Percentiles rank a stretch among this genome's conserved stretches.
Evolutionary conservation across 2,888 invertebrate species (phyloP).

Genomic region (Lordiphosa andalusiaca): DNA sequence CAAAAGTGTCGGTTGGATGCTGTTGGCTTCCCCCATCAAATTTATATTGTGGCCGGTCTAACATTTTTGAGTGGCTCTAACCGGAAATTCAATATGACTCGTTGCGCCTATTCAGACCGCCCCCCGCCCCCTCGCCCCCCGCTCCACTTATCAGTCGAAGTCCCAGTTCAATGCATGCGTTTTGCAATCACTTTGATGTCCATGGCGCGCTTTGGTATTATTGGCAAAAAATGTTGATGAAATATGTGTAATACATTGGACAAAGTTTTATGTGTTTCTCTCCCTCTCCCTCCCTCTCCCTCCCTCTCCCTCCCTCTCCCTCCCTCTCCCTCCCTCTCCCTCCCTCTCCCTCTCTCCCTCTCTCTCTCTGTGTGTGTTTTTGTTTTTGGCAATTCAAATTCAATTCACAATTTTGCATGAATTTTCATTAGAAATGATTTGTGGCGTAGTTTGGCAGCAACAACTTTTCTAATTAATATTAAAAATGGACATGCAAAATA

Average conservation of each 20-base stretch:
- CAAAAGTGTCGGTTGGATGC: slow-evolving; percentile 45
- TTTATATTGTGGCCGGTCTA: slow-evolving; percentile 43
- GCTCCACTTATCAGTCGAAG: slow-evolving; percentile 5
- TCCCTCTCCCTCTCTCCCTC: no score
- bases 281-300: slow-evolving; percentile 19
- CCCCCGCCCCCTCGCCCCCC: slow-evolving; percentile 4
- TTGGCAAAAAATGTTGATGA: slow-evolving; percentile 33
- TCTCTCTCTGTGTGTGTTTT: slow-evolving; percentile 28
- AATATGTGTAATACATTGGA: slow-evolving; percentile 43
- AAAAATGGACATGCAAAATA: slow-evolving; percentile 16
- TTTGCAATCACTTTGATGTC: slow-evolving; percentile 64
- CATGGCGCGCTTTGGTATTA: slow-evolving; percentile 13
- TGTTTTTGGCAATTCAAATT: slow-evolving; percentile 32
- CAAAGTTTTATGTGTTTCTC: slow-evolving; percentile 27
- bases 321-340: no score
- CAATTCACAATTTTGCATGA: slow-evolving; percentile 27
- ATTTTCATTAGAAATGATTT: slow-evolving; percentile 37
- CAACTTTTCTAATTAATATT: slow-evolving; percentile 66
- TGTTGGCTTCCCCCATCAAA: slow-evolving; percentile 30
- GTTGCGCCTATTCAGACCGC: neutral
- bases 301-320: no score
- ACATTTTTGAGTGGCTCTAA: slow-evolving; percentile 38
- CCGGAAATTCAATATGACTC: slow-evolving; percentile 34
- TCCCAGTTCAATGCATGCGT: slow-evolving; percentile 45
- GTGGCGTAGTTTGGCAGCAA: slow-evolving; percentile 14